Percentiles rank a stretch among this genome's conserved stretches.
These are phyloP conservation scores for Euschistus heros DNA, from an alignment of 1,140 invertebrate genomes.

Conservation along the genomic window DNA sequence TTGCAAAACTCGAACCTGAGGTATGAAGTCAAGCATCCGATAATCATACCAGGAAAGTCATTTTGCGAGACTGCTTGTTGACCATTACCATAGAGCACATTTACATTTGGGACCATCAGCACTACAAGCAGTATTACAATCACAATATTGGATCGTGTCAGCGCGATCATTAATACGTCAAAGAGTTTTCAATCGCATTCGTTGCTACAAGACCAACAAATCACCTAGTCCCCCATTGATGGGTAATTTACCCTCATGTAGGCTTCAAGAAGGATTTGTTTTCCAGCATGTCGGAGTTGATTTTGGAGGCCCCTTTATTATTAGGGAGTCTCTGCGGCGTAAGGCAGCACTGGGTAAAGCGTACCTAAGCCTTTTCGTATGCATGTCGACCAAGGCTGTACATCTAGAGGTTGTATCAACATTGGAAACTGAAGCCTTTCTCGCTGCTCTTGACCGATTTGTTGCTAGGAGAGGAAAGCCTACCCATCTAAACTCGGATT, in stretches of 20 bases:
- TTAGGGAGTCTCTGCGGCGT: not conserved
- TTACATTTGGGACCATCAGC: not conserved
- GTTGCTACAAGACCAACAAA: no score
- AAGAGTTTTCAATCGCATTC: not conserved
- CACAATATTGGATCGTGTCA: not conserved
- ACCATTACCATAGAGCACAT: not conserved
- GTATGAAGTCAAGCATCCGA: no score
- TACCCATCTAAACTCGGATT: conserved; percentile 32
- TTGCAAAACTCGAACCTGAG: not conserved
- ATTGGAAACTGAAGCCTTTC: no score
- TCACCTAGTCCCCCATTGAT: no score
- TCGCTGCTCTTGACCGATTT: no score
- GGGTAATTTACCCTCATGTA: no score
- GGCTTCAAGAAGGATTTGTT: not conserved
- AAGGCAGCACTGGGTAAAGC: conserved; percentile 24
- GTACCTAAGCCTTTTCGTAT: no score
- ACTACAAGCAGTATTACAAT: not conserved
- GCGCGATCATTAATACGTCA: not conserved
- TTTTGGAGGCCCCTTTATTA: not conserved
- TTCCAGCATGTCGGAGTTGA: not conserved
- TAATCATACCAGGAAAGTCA: not conserved
- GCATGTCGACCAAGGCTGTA: no score
- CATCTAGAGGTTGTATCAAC: no score
- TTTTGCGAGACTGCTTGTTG: not conserved
- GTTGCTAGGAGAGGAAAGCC: no score